Conservation (phyloP, 2,888 invertebrate genomes). For the Sesia apiformis region DNA sequence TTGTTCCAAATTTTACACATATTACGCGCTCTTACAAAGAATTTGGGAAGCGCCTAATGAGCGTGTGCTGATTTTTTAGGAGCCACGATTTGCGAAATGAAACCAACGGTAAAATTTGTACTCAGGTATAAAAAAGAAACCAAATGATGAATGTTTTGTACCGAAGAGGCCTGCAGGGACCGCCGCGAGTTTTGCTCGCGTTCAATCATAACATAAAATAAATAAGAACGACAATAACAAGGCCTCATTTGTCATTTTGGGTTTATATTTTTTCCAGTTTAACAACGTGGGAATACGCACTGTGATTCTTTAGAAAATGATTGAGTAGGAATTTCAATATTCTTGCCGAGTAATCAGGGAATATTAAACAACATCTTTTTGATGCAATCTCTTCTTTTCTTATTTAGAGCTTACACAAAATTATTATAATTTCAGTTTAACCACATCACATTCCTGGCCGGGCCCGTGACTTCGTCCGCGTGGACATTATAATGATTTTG, state of each 20-base stretch:
- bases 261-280: background rate
- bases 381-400: background rate
- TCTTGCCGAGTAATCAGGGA: background rate
- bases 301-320: background rate
- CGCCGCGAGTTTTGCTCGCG: slow-evolving; percentile 8
- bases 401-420: no score
- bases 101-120: background rate
- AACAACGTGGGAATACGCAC: background rate
- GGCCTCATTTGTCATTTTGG: slow-evolving; percentile 13
- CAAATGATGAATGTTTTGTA: slow-evolving; percentile 14
- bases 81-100: background rate
- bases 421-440: no score
- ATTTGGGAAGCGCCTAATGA: no score
- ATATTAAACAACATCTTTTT: background rate
- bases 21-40: no score
- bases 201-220: slow-evolving; percentile 17
- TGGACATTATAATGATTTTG: no score
- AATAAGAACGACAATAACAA: slow-evolving; percentile 10
- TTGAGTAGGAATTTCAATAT: background rate
- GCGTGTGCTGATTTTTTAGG: background rate
- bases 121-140: slow-evolving; percentile 6
- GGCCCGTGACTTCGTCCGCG: no score
- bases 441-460: no score
- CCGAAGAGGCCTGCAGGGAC: slow-evolving; percentile 9
- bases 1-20: no score